A percentile compares a stretch with the other conserved stretches of the same genome.
These are phyloP conservation scores for Okapia johnstoni DNA, from an alignment of 2,113 vertebrate genomes.

Conservation along the genomic window DNA sequence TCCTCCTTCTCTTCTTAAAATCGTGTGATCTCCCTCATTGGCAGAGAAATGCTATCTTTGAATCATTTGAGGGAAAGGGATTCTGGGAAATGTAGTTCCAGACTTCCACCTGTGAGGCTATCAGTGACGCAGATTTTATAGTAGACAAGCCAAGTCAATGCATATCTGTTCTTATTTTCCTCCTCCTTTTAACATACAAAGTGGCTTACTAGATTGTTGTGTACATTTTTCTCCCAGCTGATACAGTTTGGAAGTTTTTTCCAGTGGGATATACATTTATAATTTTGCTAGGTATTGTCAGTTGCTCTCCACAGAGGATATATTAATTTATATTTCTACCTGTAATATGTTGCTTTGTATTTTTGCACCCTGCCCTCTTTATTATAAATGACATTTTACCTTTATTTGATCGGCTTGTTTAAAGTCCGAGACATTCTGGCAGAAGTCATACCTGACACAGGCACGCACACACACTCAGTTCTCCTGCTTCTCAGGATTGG, in stretches of 20 bases:
- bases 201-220: background rate
- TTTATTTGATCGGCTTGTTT: background rate
- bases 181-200: background rate
- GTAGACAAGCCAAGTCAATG: background rate
- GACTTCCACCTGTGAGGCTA: background rate
- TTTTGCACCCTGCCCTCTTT: background rate
- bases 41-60: background rate
- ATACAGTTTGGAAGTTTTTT: background rate
- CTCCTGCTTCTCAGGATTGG: background rate
- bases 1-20: background rate
- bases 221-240: background rate
- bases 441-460: background rate
- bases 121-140: background rate
- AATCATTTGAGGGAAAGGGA: background rate
- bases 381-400: background rate
- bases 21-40: background rate
- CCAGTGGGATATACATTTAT: background rate
- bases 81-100: slow-evolving; percentile 1
- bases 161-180: background rate
- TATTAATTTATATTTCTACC: background rate
- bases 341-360: background rate
- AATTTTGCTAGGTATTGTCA: background rate
- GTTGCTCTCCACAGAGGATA: background rate
- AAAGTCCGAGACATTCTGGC: background rate
- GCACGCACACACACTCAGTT: background rate